Base-by-base conservation (phyloP, 2,888 invertebrate species). In the Ormyrus pomaceus region DNA sequence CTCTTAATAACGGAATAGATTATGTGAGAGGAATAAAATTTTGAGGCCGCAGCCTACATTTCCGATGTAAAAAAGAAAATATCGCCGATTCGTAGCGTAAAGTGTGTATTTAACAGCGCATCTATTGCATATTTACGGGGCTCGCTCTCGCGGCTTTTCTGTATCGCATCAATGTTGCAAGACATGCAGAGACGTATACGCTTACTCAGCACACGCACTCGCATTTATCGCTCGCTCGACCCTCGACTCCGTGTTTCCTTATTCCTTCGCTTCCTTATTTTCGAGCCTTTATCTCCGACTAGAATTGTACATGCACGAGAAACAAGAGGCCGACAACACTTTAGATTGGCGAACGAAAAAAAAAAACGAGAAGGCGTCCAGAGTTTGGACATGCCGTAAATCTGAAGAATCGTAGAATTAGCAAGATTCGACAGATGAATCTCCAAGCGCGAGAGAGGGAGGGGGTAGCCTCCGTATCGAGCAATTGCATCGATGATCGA, bases 51-150 rank as follows among this genome's bases (percentile, higher is more conserved):
- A 83, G 81, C 81, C 83, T 83, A 84, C 83, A 83, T 84, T 83
- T 83, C 83, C 83, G 81, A 84, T 76, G 84, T 82, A 84, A 86
- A 81, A 79, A 83, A 80, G 82, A 77, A 78, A 82, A 85, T 84
- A 75, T 76, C 48, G 68, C 77, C 58, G 78, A 73, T 59, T 66
- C 59, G 55, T 75, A 59, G 70, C 71, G 58, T 10, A 34, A 2
- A 9, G 50, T 1, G 46, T 56, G 7, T 19, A 8, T 50, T 73
- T 53, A 62, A 73, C 13, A 62, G 62, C 48, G 55, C n/a, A 48
- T n/a, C 61, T 68, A 53, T 6, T 76, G 61, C 53, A 66, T 59
- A 68, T 75, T 58, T 58, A 75, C 34, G 74, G 6, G 46, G 34
- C 48, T 10, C 2, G 11, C n/a, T 46, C 62, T 46, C 46, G 7